These are phyloP conservation scores for Eremophila alpestris DNA, from an alignment of 2,797 vertebrate species.

Conservation along the genomic window DNA sequence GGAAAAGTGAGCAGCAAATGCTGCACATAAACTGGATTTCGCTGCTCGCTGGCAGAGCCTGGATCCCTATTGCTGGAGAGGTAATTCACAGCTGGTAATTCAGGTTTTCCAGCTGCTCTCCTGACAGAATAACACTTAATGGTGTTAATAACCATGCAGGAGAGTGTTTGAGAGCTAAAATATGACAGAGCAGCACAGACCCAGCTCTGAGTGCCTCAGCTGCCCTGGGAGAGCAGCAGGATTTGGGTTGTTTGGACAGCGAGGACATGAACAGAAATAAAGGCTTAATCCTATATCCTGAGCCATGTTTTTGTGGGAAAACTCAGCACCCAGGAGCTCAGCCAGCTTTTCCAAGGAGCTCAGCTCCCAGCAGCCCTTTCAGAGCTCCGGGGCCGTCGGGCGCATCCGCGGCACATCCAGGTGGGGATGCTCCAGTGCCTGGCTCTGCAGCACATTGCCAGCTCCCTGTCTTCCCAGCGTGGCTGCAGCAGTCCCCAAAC, in stretches of 20 bases:
- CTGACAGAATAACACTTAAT: slow-evolving; percentile 38
- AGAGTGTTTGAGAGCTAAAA: slow-evolving; percentile 14
- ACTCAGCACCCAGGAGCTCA: background rate
- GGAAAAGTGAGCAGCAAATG: background rate
- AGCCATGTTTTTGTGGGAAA: background rate
- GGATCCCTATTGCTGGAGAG: background rate
- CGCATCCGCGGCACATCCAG: accelerated
- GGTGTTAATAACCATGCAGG: slow-evolving; percentile 19
- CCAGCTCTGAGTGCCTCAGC: background rate
- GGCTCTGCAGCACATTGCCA: background rate
- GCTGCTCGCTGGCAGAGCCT: background rate
- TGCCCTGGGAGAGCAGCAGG: background rate
- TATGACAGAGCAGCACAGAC: background rate
- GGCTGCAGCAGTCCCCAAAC: background rate
- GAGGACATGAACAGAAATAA: background rate
- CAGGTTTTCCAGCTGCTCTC: slow-evolving; percentile 19
- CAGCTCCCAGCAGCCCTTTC: background rate
- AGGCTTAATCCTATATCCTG: background rate
- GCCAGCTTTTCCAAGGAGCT: background rate
- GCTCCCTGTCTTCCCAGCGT: background rate
- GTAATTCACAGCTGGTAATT: background rate
- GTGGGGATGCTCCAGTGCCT: background rate
- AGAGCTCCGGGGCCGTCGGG: accelerated
- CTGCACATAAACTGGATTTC: background rate
- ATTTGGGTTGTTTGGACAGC: slow-evolving; percentile 60